Conservation (phyloP, 2,888 invertebrate species). For the Perithous albicinctus region DNA sequence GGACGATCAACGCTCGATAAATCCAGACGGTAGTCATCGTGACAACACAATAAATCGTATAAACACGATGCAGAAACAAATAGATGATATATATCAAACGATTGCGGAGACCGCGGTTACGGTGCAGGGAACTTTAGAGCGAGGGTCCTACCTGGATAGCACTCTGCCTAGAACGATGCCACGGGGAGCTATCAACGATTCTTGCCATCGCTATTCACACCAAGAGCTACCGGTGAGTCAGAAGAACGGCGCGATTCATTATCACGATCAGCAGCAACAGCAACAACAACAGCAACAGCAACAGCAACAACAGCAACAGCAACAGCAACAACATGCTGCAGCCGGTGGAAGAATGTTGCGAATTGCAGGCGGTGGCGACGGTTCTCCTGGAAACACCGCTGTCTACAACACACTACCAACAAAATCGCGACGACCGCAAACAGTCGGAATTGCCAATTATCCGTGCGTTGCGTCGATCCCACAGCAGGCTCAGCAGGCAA, state of each 20-base stretch:
- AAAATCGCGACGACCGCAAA: constrained; percentile 64
- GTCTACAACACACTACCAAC: constrained; percentile 75
- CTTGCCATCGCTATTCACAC: constrained; percentile 72
- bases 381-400: constrained; percentile 41
- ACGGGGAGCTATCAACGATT: constrained; percentile 56
- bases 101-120: constrained; percentile 79
- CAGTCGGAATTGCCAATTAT: constrained; percentile 73
- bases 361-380: constrained; percentile 76
- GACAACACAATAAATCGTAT: constrained; percentile 81
- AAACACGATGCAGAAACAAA: constrained; percentile 81
- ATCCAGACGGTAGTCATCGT: constrained; percentile 66
- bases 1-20: constrained; percentile 55
- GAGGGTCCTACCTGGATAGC: constrained; percentile 77
- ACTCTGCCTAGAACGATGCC: constrained; percentile 74
- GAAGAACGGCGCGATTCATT: constrained; percentile 76
- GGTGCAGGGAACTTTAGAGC: constrained; percentile 74
- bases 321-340: constrained; percentile 62
- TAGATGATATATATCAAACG: constrained; percentile 83
- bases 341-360: constrained; percentile 74
- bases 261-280: constrained; percentile 72
- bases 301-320: too few species aligned
- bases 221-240: constrained; percentile 67
- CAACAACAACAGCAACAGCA: too few species aligned
- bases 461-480: constrained; percentile 70
- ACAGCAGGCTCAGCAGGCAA: constrained; percentile 46